These are phyloP conservation scores for Euplexia lucipara DNA, from an alignment of 2,888 invertebrate genomes.

Conservation along the genomic window DNA sequence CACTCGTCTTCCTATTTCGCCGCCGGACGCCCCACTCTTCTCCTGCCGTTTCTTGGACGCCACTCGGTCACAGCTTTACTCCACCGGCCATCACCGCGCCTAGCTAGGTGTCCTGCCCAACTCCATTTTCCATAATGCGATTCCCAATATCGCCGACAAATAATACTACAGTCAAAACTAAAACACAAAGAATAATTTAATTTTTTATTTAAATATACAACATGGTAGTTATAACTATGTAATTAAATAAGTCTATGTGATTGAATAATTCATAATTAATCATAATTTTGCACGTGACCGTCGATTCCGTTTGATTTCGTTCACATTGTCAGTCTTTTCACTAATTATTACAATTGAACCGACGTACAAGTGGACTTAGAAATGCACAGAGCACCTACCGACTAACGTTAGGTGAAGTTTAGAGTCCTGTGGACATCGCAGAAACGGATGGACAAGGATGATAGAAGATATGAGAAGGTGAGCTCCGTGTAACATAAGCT, in stretches of 20 bases:
- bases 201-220: conserved; percentile 90
- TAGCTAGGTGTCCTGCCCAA: too few species aligned
- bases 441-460: conserved; percentile 25
- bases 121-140: too few species aligned
- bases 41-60: too few species aligned
- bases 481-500: too few species aligned
- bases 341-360: conserved; percentile 70
- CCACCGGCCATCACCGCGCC: too few species aligned
- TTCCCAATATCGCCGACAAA: too few species aligned
- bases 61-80: too few species aligned
- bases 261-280: conserved; percentile 77
- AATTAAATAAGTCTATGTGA: conserved; percentile 87
- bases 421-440: conserved; percentile 56
- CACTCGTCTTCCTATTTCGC: too few species aligned
- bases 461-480: conserved; percentile 20
- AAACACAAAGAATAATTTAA: conserved; percentile 62
- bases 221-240: conserved; percentile 86
- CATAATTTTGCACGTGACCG: conserved; percentile 79
- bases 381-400: conserved; percentile 63
- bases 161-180: conserved; percentile 10
- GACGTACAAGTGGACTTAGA: conserved; percentile 61
- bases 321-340: conserved; percentile 83
- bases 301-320: conserved; percentile 76
- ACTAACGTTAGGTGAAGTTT: conserved; percentile 57
- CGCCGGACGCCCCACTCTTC: too few species aligned